A percentile compares a stretch with the other conserved stretches of the same genome.
Conservation (phyloP, 2,113 vertebrate species). For the Callipepla californica region DNA sequence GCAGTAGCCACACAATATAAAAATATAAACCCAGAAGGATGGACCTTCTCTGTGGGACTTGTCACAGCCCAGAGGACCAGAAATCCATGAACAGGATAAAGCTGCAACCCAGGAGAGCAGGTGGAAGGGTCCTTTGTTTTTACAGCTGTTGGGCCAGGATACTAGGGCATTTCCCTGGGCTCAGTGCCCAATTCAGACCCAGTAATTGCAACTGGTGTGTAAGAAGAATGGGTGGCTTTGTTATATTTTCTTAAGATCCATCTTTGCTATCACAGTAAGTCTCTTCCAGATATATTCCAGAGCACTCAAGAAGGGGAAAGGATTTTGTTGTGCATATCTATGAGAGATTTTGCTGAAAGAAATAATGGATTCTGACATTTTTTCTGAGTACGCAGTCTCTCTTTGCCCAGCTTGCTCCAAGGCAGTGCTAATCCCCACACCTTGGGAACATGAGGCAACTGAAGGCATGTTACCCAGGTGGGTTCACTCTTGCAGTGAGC, state of each 20-base stretch:
- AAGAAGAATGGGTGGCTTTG: rapidly evolving
- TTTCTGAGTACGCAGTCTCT: not conserved
- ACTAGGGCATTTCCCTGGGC: not conserved
- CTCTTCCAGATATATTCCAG: not conserved
- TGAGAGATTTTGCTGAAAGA: not conserved
- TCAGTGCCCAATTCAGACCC: not conserved
- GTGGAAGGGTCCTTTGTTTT: not conserved
- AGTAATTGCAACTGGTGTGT: rapidly evolving
- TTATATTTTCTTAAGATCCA: not conserved
- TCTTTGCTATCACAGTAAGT: not conserved
- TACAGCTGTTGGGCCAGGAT: not conserved
- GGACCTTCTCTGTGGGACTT: not conserved
- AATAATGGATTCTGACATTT: not conserved
- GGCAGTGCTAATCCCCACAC: not conserved
- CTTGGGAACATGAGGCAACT: not conserved
- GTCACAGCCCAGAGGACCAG: not conserved
- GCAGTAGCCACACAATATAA: not conserved
- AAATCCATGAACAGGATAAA: not conserved
- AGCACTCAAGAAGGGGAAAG: not conserved
- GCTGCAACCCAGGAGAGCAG: not conserved
- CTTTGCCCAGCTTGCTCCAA: not conserved
- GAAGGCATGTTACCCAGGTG: not conserved
- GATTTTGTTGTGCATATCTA: rapidly evolving
- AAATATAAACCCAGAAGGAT: not conserved
- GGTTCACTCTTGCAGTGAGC: not conserved